Evolutionary conservation across 2,888 invertebrate genomes (phyloP).

Genomic region (Tipula confusa): DNA sequence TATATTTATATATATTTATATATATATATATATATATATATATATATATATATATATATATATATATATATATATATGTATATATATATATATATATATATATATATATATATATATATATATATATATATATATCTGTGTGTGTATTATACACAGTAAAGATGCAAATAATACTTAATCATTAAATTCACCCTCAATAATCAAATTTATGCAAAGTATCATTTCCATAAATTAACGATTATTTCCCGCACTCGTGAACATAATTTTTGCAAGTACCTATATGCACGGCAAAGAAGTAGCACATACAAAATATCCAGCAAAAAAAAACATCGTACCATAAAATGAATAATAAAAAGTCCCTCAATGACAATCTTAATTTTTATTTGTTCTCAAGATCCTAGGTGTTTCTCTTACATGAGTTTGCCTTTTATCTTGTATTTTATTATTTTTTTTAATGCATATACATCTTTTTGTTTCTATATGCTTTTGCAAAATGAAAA

Average conservation of each 20-base stretch:
- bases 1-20: no score
- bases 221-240: conserved; percentile 20
- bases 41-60: no score
- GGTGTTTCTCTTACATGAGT: conserved; percentile 6
- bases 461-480: neutral
- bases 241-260: neutral
- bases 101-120: no score
- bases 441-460: neutral
- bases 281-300: neutral
- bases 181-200: neutral
- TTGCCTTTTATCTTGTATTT: conserved; percentile 8
- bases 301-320: neutral
- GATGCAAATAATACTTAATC: neutral
- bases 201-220: neutral
- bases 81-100: no score
- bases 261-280: neutral
- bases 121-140: no score
- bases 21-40: no score
- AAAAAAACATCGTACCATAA: neutral
- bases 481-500: neutral
- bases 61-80: no score
- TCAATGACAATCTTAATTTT: neutral
- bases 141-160: no score
- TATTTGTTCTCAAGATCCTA: neutral
- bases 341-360: neutral